These are phyloP conservation scores for Tenebrosternarchus preto DNA, from an alignment of 2,113 vertebrate species.

Conservation along the genomic window DNA sequence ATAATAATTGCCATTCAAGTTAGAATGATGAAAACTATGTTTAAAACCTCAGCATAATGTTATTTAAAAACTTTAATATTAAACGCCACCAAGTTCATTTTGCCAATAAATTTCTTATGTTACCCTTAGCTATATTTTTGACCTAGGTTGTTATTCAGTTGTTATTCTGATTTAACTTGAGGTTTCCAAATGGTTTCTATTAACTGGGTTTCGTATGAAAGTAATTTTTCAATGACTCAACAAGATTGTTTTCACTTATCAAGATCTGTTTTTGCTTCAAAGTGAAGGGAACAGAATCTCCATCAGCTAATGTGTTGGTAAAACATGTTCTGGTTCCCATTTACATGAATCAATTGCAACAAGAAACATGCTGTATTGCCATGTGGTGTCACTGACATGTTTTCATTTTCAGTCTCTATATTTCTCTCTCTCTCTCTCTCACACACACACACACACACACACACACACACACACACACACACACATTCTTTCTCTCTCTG, in stretches of 20 bases:
- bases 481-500: constrained; percentile 7
- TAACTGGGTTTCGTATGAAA: not conserved
- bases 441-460: too few relatives aligned
- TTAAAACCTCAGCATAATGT: too few relatives aligned
- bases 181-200: constrained; percentile 1
- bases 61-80: too few relatives aligned
- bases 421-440: constrained; percentile 13
- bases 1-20: too few relatives aligned
- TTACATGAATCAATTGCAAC: constrained; percentile 49
- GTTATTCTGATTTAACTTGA: not conserved
- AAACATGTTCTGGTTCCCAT: constrained; percentile 46
- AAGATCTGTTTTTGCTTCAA: constrained; percentile 44
- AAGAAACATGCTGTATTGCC: constrained; percentile 43
- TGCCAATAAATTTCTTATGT: constrained; percentile 17
- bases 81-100: not conserved
- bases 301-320: constrained; percentile 29
- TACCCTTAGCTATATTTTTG: not conserved
- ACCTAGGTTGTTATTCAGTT: not conserved
- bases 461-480: too few relatives aligned
- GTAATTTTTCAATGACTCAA: constrained; percentile 31
- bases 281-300: constrained; percentile 31
- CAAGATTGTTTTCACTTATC: constrained; percentile 46
- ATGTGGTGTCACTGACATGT: constrained; percentile 34
- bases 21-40: too few relatives aligned
- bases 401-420: constrained; percentile 36